These are phyloP conservation scores for Oncorhynchus gorbuscha DNA, from an alignment of 2,113 vertebrate species.

Conservation along the genomic window DNA sequence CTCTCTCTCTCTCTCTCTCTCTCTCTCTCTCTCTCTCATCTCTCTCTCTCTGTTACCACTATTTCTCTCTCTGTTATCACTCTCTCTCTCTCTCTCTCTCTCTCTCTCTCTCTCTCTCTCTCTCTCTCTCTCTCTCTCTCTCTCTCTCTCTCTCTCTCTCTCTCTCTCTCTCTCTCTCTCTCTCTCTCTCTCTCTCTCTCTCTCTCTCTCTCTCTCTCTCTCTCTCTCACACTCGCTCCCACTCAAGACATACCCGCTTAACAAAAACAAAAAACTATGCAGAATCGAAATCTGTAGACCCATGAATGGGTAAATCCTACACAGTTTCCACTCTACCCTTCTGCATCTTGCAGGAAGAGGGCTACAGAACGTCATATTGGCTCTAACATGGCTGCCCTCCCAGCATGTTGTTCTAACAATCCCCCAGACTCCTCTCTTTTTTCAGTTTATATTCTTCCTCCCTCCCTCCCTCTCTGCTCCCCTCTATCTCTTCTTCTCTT, in stretches of 20 bases:
- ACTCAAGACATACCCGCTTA: background rate
- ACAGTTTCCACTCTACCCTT: background rate
- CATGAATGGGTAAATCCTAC: background rate
- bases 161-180: background rate
- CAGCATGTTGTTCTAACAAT: conserved; percentile 62
- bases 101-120: background rate
- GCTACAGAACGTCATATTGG: conserved; percentile 25
- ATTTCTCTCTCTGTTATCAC: no score
- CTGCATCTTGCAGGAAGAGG: conserved; percentile 4
- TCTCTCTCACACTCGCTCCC: background rate
- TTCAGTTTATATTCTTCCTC: conserved; percentile 21
- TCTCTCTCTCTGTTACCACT: no score
- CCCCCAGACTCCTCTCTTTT: conserved; percentile 42
- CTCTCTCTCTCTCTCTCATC: no score
- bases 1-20: no score
- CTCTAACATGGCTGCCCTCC: conserved; percentile 49
- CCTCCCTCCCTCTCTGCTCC: conserved; percentile 43
- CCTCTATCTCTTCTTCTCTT: conserved; percentile 20
- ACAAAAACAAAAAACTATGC: background rate
- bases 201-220: background rate
- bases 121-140: no score
- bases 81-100: no score
- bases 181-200: background rate
- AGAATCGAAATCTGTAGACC: background rate
- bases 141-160: no score